Base-by-base conservation (phyloP, 2,797 vertebrate species). In the Enteromius radiatus region DNA sequence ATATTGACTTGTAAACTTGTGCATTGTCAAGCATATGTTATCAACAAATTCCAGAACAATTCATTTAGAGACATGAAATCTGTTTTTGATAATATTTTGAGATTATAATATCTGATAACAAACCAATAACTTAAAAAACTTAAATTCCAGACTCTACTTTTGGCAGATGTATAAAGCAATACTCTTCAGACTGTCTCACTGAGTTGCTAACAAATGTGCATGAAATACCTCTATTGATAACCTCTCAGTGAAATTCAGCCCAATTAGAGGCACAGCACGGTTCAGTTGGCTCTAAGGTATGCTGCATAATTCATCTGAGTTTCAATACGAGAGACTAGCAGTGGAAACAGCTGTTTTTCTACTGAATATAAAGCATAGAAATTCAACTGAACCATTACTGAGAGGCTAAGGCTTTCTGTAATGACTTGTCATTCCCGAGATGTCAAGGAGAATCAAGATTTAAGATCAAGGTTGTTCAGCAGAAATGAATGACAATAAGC, bases 291-390 rank as follows among this genome's bases (percentile, higher is more conserved):
- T 70, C n/a, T 56, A 45, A 81, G 83, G 78, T 73, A 74, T 82
- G 81, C 83, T 84, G 82, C 78, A 85, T 85, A 76, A 80, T 83
- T 86, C 70, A 88, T 76, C 23, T 47, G 41, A 81, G 26, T 69
- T 76, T 52, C 31, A 64, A 56, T 36, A 81, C 52, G 59, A 64
- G 15, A 28, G 54, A 45, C 63, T 52, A 67, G 76, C 38, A 33
- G 77, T 64, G 12, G 65, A 85, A 85, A 78, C 69, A 65, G 75
- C 80, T 85, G 43, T 81, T 84, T 76, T 84, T 76, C 67, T 52
- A 76, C 31, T 67, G 41, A 47, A 79, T 52, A 65, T 81, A 76
- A 82, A 67, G 33, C 47, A 41, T 17, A 31, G 15, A 65, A 52
- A 33, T 75, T 80, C 14, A 80, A 65, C 61, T 21, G 61, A 76